Base-by-base conservation (phyloP, 2,888 invertebrate species). In the Odontomyia ornata region DNA sequence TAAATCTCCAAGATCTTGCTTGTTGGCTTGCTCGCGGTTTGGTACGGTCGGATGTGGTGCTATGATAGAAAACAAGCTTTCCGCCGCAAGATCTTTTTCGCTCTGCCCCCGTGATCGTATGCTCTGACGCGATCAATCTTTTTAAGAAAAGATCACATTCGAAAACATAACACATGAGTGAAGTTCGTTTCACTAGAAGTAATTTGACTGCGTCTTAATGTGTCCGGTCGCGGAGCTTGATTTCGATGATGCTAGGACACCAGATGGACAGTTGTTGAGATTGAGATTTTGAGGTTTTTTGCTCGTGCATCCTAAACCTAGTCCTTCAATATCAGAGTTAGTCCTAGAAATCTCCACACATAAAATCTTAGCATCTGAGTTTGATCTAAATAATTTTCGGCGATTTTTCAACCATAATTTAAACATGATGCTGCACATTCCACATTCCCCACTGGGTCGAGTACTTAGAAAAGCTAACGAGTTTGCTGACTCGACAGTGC, bases 121-220 rank as follows among this genome's bases (percentile, higher is more conserved):
- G n/a, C 64, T 64, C 64, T 64, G 64, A 64, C 64, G 64, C 18
- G 64, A 64, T 64, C 64, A 64, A 64, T 64, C 64, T 64, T 60
- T 60, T 64, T n/a, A 28, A 30, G n/a, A 11, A 64, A 30, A 64
- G 64, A 64, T 64, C 64, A 60, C n/a, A 52, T 64, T 64, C 11
- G 64, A 64, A 64, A 64, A 64, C 27, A 64, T 28, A 64, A 64
- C 64, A 64, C 25, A 25, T 30, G 64, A 27, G 64, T 30, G 7
- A 27, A 64, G 64, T 64, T 28, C 28, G 64, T 64, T 64, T 64
- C 64, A 64, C 27, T 30, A 27, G 64, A 64, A 64, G 27, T 28
- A 28, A 64, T n/a, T 28, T 64, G 36, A 36, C 3, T 36, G 36
- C 36, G 36, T 36, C 36, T 36, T 36, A 36, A 36, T 36, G 36